phyloP scores from a whole-genome alignment of 2,113 vertebrate species.

The Cephalopterus ornatus region DNA sequence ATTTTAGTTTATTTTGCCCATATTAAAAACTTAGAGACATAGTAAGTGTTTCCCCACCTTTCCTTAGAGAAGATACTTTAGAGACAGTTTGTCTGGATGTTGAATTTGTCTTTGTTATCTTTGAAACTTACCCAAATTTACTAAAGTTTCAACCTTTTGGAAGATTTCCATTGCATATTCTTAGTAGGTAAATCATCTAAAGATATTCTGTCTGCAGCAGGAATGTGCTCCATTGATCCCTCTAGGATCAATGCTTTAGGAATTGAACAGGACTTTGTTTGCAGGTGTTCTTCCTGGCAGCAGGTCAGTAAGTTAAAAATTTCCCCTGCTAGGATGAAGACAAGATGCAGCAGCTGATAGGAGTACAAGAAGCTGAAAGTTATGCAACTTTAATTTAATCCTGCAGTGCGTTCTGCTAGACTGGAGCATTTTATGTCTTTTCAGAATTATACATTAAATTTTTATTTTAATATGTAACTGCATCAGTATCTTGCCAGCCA shows the following conservation, averaged over 20 bases:
- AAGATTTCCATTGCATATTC: not conserved
- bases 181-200: not conserved
- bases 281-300: slow-evolving; percentile 43
- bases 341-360: not conserved
- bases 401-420: not conserved
- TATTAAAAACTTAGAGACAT: not conserved
- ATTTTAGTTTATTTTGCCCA: not conserved
- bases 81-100: not conserved
- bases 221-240: slow-evolving; percentile 11
- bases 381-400: not conserved
- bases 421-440: not conserved
- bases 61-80: not conserved
- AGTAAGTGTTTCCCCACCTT: not conserved
- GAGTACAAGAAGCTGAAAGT: not conserved
- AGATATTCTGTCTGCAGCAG: not conserved
- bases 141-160: not conserved
- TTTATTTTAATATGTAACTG: not conserved
- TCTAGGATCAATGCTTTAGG: not conserved
- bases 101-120: not conserved
- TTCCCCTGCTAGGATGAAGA: not conserved
- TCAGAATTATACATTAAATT: not conserved
- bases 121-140: not conserved
- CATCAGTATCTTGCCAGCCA: not conserved
- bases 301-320: not conserved
- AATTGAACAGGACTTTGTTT: not conserved